Conservation (phyloP, 2,797 vertebrate species). For the Anas flavirostris region DNA sequence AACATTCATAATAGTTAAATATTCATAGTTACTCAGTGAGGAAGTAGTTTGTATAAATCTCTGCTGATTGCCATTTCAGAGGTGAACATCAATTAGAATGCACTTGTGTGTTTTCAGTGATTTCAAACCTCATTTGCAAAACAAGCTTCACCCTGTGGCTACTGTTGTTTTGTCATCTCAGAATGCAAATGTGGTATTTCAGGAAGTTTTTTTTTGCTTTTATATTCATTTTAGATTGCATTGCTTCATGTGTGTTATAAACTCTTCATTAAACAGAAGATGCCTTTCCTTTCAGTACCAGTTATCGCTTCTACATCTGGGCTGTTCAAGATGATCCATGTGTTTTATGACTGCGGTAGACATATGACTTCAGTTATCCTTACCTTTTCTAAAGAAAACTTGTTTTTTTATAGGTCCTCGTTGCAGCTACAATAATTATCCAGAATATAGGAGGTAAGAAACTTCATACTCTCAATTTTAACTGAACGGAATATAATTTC, state of each 20-base stretch:
- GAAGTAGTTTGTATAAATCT: background rate
- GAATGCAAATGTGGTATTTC: background rate
- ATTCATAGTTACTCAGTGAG: background rate
- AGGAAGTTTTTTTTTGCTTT: background rate
- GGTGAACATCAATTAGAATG: background rate
- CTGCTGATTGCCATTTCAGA: background rate
- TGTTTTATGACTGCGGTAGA: background rate
- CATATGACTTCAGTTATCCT: constrained; percentile 42
- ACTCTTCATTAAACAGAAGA: background rate
- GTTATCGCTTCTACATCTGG: constrained; percentile 22
- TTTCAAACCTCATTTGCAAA: background rate
- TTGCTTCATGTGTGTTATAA: background rate
- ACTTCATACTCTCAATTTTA: background rate
- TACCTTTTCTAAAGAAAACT: constrained; percentile 58
- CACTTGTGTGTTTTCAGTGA: background rate
- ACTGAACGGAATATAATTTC: background rate
- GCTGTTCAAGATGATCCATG: background rate
- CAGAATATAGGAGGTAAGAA: constrained; percentile 96
- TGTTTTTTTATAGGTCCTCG: constrained; percentile 83
- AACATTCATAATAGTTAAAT: background rate
- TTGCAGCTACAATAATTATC: constrained; percentile 89
- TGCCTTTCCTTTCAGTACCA: background rate
- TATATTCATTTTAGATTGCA: background rate
- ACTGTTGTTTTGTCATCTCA: background rate
- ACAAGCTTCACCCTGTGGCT: background rate